Percentiles rank a stretch among this genome's conserved stretches.
Conservation (phyloP, 2,113 vertebrate genomes). For the Ictalurus punctatus region DNA sequence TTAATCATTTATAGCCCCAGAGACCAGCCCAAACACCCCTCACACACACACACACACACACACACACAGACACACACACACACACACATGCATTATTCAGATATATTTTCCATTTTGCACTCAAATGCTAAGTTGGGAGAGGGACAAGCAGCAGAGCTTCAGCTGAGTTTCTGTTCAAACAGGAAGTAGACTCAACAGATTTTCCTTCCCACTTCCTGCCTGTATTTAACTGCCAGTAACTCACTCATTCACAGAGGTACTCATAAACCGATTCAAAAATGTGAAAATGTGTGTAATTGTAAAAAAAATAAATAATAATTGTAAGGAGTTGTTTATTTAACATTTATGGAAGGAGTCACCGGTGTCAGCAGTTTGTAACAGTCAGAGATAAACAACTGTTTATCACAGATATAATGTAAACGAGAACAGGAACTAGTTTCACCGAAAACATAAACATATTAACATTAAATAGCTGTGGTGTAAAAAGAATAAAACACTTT, state of each 20-base stretch:
- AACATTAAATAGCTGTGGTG: neutral
- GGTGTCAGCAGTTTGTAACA: neutral
- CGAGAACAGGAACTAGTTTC: neutral
- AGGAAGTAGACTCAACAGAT: neutral
- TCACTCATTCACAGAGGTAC: neutral
- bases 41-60: conserved; percentile 24
- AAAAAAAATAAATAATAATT: neutral
- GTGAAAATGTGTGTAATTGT: neutral
- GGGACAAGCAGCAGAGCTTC: neutral
- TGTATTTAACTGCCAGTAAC: neutral
- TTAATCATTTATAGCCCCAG: conserved; percentile 39
- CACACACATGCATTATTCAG: conserved; percentile 29
- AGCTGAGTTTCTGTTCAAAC: neutral
- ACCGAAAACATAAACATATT: neutral
- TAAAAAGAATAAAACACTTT: neutral
- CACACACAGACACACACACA: conserved; percentile 18
- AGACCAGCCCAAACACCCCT: conserved; percentile 24
- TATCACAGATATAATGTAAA: no score
- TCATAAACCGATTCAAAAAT: neutral
- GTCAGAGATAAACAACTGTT: no score
- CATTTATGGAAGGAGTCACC: neutral
- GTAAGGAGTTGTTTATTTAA: neutral
- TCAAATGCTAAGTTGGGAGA: conserved; percentile 15
- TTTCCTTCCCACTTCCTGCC: neutral
- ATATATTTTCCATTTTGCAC: conserved; percentile 33